Evolutionary conservation across 2,888 invertebrate genomes (phyloP).

Genomic region (Eupsilia transversa): DNA sequence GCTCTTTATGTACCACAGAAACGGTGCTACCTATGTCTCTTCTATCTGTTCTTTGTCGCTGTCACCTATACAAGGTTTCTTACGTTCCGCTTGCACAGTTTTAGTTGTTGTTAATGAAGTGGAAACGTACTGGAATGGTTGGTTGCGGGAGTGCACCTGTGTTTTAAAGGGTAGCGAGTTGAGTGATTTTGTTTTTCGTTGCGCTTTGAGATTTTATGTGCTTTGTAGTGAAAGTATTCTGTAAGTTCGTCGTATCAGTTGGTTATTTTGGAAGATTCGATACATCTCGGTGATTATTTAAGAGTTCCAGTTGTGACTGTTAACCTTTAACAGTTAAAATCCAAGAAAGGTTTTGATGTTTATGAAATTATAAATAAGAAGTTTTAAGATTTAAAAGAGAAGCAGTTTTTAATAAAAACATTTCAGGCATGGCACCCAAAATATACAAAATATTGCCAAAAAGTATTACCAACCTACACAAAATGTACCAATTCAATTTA

Average conservation of each 20-base stretch:
- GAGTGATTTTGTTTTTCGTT: constrained; percentile 21
- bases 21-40: constrained; percentile 72
- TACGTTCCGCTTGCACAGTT: constrained; percentile 64
- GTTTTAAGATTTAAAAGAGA: no score
- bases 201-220: constrained; percentile 3
- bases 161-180: constrained; percentile 30
- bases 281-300: neutral
- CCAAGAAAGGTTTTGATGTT: neutral
- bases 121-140: constrained; percentile 45
- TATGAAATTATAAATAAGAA: no score
- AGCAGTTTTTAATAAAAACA: no score
- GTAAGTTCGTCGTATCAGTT: neutral
- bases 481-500: no score
- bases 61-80: constrained; percentile 77
- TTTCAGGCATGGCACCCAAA: no score
- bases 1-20: constrained; percentile 81
- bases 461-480: no score
- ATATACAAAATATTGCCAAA: no score
- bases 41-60: constrained; percentile 78
- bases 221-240: constrained; percentile 6
- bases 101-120: constrained; percentile 65
- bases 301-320: neutral
- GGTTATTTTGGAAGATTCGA: neutral
- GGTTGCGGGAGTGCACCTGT: constrained; percentile 41
- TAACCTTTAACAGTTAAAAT: neutral